Conservation (phyloP, 2,113 vertebrate genomes). For the Excalfactoria chinensis region DNA sequence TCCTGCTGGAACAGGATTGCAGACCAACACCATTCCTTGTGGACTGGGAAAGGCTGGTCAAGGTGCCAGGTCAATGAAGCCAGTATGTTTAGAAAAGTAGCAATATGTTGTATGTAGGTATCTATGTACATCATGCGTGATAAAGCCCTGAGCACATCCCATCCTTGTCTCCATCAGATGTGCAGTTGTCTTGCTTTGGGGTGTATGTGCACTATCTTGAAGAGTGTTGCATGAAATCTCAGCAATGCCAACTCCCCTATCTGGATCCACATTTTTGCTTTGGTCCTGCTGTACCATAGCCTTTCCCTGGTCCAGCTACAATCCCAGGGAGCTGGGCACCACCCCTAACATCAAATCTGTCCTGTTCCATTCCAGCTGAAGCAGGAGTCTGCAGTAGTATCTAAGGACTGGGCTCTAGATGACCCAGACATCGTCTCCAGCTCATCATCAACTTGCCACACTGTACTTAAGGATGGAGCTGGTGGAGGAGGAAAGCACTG, state of each 20-base stretch:
- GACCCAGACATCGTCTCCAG: accelerated
- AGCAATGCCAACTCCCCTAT: accelerated
- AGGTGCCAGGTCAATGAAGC: accelerated
- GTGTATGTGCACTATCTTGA: neutral
- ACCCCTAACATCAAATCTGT: accelerated
- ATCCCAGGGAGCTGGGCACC: neutral
- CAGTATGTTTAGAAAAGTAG: neutral
- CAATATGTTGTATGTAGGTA: neutral
- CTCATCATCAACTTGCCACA: accelerated
- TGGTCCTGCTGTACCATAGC: too few species aligned
- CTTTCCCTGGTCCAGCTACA: neutral
- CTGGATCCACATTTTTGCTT: neutral
- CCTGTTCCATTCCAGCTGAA: accelerated
- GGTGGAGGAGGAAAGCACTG: accelerated
- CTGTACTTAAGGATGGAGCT: neutral
- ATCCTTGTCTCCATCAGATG: neutral
- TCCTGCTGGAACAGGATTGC: neutral
- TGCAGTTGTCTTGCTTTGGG: neutral
- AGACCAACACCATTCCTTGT: neutral
- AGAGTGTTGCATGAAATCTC: neutral
- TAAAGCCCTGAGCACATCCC: neutral
- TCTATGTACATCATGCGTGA: neutral
- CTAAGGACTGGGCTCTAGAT: accelerated
- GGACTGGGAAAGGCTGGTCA: neutral
- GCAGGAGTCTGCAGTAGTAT: accelerated